Evolutionary conservation across 2,113 vertebrate genomes (phyloP), one percentile per base, ranked within the genome.

Genomic region (Centropus bengalensis): DNA sequence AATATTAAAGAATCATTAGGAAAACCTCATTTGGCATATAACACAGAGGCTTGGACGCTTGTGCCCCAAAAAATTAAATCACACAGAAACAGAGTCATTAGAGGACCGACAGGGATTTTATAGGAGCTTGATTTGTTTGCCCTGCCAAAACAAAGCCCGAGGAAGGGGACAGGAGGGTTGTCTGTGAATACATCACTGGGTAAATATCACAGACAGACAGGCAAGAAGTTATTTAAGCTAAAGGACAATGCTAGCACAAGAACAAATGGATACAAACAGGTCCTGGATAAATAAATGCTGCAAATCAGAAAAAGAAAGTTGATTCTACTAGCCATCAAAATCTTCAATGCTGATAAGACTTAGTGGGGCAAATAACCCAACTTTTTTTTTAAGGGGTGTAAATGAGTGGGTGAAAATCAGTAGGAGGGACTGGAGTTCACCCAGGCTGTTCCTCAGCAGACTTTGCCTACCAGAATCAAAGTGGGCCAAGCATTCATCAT

Each of bases 161-260:
- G 83, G 87, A 91, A 90, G 73, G 52, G 47, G 60, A 64, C 70
- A 87, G 77, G 40, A 84, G 62, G 47, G 45, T 66, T 19, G 3
- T 79, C 93, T 96, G 76, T 89, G 91, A 91, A 86, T 93, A 94
- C 17, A 21, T 36, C 73, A 49, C 54, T 54, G 83, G 32, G 74
- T 84, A 96, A 95, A 96, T 91, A 89, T 75, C 86, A 88, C 86
- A 79, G 80, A 70, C 14, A 86, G 82, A 69, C 33, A 83, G 51
- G 49, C 85, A 85, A 67, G 74, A 63, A 86, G 83, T 49, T 93
- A 49, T 49, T 88, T 75, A 81, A 94, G 28, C 40, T 71, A 68
- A 51, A 64, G 49, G n/a, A 79, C 62, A 86, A 52, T 16, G 36
- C 66, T 49, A 56, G 58, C 69, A 58, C 73, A 85, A 82, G 62